Percentiles rank a stretch among this genome's conserved stretches.
Evolutionary conservation across 2,888 invertebrate genomes (phyloP).

Genomic region (Bedellia somnulentella): DNA sequence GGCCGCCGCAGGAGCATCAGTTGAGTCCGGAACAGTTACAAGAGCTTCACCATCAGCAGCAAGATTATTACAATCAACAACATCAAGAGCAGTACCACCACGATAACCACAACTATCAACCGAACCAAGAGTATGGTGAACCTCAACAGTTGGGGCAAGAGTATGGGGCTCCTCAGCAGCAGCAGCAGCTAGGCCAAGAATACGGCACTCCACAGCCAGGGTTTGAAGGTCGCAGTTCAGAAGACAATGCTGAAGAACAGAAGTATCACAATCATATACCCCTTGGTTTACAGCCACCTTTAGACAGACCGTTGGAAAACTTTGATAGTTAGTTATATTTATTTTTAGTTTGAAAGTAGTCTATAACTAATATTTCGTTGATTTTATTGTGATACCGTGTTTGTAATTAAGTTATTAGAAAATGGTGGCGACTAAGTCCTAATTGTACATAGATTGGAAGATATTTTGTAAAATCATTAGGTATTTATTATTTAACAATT

Average conservation of each 20-base stretch:
- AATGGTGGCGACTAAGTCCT: too few species aligned
- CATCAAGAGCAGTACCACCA: constrained; percentile 3
- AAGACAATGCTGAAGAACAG: constrained; percentile 18
- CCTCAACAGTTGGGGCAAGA: constrained; percentile 11
- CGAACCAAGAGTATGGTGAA: constrained; percentile 16
- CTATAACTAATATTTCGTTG: too few species aligned
- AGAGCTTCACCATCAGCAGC: constrained; percentile 1
- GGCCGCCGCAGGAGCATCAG: constrained; percentile 1
- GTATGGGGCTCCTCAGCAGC: constrained; percentile 9
- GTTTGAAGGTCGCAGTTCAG: constrained; percentile 34
- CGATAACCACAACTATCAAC: constrained; percentile 8
- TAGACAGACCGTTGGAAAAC: constrained; percentile 44
- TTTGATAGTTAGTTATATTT: constrained; percentile 23
- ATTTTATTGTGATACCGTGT: too few species aligned
- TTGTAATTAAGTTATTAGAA: too few species aligned
- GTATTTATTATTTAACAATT: too few species aligned
- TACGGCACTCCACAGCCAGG: constrained; percentile 36
- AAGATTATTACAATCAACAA: constrained; percentile 10
- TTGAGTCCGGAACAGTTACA: constrained; percentile 1
- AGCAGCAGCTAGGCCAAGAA: constrained; percentile 16
- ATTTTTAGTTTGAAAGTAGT: background rate
- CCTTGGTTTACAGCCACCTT: constrained; percentile 40
- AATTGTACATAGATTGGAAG: too few species aligned
- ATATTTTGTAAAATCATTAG: too few species aligned
- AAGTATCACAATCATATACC: constrained; percentile 48